phyloP scores from a whole-genome alignment of 2,113 vertebrate species.

The Brienomyrus brachyistius region DNA sequence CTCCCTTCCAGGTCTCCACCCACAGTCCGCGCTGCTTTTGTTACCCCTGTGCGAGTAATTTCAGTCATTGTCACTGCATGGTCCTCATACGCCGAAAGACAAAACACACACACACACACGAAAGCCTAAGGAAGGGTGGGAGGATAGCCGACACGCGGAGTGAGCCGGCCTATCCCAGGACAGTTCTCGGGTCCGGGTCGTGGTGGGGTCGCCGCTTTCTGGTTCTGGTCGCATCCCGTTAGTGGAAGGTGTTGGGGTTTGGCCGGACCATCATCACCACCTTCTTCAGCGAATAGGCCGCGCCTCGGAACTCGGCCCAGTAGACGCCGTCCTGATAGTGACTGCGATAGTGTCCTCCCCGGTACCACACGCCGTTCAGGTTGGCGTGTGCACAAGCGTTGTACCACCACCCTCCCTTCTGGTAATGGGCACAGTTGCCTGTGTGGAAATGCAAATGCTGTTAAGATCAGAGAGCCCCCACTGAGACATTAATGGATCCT shows the following conservation, averaged over 20 bases:
- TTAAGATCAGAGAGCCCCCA: background rate
- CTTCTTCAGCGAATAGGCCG: slow-evolving; percentile 91
- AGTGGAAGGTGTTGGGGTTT: slow-evolving; percentile 94
- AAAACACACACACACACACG: background rate
- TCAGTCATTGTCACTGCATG: background rate
- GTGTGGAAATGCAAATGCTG: slow-evolving; percentile 14
- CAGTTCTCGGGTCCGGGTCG: no score
- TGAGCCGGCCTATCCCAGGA: slow-evolving; percentile 7
- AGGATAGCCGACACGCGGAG: background rate
- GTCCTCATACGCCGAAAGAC: background rate
- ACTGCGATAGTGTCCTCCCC: slow-evolving; percentile 93
- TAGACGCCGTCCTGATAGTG: slow-evolving; percentile 94
- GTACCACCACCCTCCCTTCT: slow-evolving; percentile 99
- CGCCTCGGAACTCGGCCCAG: slow-evolving; percentile 96
- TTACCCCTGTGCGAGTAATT: background rate
- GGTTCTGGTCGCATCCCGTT: slow-evolving; percentile 27
- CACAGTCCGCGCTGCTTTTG: background rate
- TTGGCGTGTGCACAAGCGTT: slow-evolving; percentile 96
- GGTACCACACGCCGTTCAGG: slow-evolving; percentile 94
- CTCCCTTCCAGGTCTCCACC: background rate
- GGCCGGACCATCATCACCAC: slow-evolving; percentile 98
- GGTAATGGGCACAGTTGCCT: slow-evolving; percentile 97
- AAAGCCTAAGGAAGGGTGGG: background rate
- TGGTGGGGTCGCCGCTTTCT: background rate
- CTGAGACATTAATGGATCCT: background rate